phyloP scores from a whole-genome alignment of 37 sponge, comb jelly and placozoan genomes.

The Tethya wilhelma region DNA sequence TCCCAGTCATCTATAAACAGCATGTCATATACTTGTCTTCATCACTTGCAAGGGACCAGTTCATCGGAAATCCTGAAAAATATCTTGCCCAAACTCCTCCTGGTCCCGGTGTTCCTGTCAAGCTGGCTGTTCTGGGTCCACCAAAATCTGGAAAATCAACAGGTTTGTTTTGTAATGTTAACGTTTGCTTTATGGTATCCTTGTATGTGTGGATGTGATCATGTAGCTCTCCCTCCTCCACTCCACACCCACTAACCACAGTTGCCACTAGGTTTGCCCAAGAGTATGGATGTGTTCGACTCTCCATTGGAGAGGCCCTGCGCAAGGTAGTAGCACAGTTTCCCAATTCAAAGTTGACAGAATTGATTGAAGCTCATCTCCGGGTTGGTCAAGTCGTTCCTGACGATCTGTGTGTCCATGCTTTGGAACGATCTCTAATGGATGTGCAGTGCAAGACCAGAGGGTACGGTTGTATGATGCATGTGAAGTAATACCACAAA shows the following conservation, averaged over 20 bases:
- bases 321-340: constrained; percentile 70
- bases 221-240: background rate
- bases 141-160: constrained; percentile 95
- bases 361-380: constrained; percentile 69
- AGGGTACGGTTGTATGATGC: constrained; percentile 65
- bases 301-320: constrained; percentile 90
- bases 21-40: constrained; percentile 74
- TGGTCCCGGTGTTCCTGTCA: constrained; percentile 68
- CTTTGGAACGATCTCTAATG: constrained; percentile 82
- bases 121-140: constrained; percentile 88
- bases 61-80: constrained; percentile 77
- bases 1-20: constrained; percentile 81
- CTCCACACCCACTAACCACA: constrained; percentile 4
- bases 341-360: constrained; percentile 75
- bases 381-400: constrained; percentile 83
- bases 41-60: constrained; percentile 46
- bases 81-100: constrained; percentile 72
- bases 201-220: background rate
- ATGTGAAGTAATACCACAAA: background rate
- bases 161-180: constrained; percentile 66
- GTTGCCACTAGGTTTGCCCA: constrained; percentile 77
- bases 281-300: constrained; percentile 81
- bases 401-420: constrained; percentile 86
- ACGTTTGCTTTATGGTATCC: background rate
- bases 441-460: constrained; percentile 85